Evolutionary conservation across 2,888 invertebrate species (phyloP), one percentile per base, ranked within the genome.

Genomic region (Drosophila koepferae): DNA sequence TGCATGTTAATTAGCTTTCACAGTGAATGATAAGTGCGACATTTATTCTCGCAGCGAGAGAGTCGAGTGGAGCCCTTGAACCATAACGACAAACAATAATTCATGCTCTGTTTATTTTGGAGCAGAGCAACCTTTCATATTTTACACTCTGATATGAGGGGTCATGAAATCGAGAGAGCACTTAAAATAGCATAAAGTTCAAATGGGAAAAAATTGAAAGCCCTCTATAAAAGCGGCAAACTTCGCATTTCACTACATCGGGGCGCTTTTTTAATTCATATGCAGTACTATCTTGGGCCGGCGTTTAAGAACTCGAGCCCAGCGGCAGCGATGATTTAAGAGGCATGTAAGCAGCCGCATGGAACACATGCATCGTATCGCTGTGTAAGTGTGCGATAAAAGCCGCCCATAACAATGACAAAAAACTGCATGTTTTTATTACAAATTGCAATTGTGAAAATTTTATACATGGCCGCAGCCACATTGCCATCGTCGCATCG

Each of bases 391-490:
- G 70, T 70, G 71, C 69, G 77, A 81, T 81, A 80, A 77, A 82
- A 80, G 81, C 73, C 71, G 72, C 81, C 83, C 66, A 81, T 83
- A 86, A 86, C 87, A 86, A 84, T 89, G 80, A 79, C 81, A 89
- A 86, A 86, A 81, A 84, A 82, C 75, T 81, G 81, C 89, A 82
- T 89, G 86, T 86, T 86, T 86, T 89, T 89, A 85, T 82, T 86
- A 86, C 86, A 89, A 86, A 86, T 89, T 86, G 86, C 90, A 86
- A 89, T 87, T 89, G 90, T 85, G 81, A 73, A 87, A 86, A 89
- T 86, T 86, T 85, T 80, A 89, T 86, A 86, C 86, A 89, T 89
- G 88, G 88, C 68, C 83, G 88, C 80, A 70, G 83, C 77, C 88
- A 86, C 86, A 81, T 81, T 75, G 80, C 77, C 66, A 56, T 72